Percentiles rank a stretch among this genome's conserved stretches.
Evolutionary conservation across 1,140 invertebrate genomes (phyloP).

Genomic region (Drosophila equinoxialis): DNA sequence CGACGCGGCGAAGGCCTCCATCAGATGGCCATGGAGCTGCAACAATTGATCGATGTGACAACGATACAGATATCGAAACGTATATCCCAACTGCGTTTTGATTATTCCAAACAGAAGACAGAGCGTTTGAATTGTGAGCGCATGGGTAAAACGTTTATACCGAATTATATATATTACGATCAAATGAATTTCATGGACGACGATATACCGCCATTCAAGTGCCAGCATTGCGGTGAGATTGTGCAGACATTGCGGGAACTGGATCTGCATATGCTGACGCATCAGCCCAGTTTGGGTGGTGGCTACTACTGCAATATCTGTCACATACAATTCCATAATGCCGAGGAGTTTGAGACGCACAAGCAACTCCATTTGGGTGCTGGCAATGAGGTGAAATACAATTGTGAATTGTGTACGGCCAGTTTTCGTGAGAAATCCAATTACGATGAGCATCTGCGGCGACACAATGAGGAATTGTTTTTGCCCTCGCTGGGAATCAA

Average conservation of each 20-base stretch:
- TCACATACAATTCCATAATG: slow-evolving; percentile 58
- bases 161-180: slow-evolving; percentile 76
- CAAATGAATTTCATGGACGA: slow-evolving; percentile 78
- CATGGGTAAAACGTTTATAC: slow-evolving; percentile 61
- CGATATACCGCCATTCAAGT: slow-evolving; percentile 78
- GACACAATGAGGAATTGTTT: slow-evolving; percentile 76
- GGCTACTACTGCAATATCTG: slow-evolving; percentile 70
- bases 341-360: slow-evolving; percentile 70
- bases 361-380: slow-evolving; percentile 67
- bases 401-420: slow-evolving; percentile 76
- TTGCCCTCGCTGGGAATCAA: slow-evolving; percentile 67
- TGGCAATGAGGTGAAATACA: slow-evolving; percentile 65
- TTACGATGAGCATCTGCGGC: slow-evolving; percentile 75
- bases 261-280: slow-evolving; percentile 67
- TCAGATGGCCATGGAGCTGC: slow-evolving; percentile 71
- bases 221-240: slow-evolving; percentile 68
- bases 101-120: slow-evolving; percentile 77
- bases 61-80: slow-evolving; percentile 80
- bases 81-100: slow-evolving; percentile 76
- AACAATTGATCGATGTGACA: slow-evolving; percentile 69
- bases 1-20: slow-evolving; percentile 75
- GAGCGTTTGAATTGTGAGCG: slow-evolving; percentile 71
- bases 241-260: slow-evolving; percentile 71
- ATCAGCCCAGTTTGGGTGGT: slow-evolving; percentile 63
- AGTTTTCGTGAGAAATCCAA: slow-evolving; percentile 78